Evolutionary conservation across 2,888 invertebrate species (phyloP), one percentile per base, ranked within the genome.

Genomic region (Syritta pipiens): DNA sequence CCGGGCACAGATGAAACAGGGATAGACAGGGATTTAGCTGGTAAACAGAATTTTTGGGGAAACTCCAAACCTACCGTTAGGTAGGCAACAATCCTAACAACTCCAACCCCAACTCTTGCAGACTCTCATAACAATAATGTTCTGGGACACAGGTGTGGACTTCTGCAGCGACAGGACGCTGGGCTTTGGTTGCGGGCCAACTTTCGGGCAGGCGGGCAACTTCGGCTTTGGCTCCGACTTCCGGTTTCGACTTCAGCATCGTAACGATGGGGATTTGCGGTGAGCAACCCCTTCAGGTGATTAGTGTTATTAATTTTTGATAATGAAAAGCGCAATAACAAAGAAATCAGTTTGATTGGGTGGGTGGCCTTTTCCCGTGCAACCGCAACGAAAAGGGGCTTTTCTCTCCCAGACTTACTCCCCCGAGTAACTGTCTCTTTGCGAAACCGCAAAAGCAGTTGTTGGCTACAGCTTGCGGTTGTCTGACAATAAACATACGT

Each of bases 21-120:
- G 55, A 72, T 79, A 62, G 72, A 72, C 67, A 72, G 49, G 72
- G 79, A 79, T 79, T 79, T 67, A 79, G 44, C 67, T 67, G 74
- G 79, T 72, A 79, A 79, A 68, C 79, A 79, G 60, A 68, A 72
- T 74, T 79, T 67, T 63, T n/a, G n/a, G n/a, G 28, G 40, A 72
- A 79, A 60, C 46, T 53, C 51, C 63, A 24, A n/a, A n/a, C n/a
- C n/a, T n/a, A n/a, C n/a, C n/a, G n/a, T n/a, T n/a, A n/a, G n/a
- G n/a, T n/a, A n/a, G n/a, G n/a, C n/a, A n/a, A n/a, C n/a, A n/a
- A n/a, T n/a, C n/a, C n/a, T n/a, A n/a, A n/a, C n/a, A n/a, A n/a
- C n/a, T n/a, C n/a, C n/a, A n/a, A n/a, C n/a, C n/a, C n/a, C n/a
- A n/a, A n/a, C n/a, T n/a, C n/a, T n/a, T n/a, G n/a, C n/a, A n/a